Percentiles rank a stretch among this genome's conserved stretches.
phyloP scores from a whole-genome alignment of 1,140 invertebrate genomes.

The Lasioglossum baleicum region DNA sequence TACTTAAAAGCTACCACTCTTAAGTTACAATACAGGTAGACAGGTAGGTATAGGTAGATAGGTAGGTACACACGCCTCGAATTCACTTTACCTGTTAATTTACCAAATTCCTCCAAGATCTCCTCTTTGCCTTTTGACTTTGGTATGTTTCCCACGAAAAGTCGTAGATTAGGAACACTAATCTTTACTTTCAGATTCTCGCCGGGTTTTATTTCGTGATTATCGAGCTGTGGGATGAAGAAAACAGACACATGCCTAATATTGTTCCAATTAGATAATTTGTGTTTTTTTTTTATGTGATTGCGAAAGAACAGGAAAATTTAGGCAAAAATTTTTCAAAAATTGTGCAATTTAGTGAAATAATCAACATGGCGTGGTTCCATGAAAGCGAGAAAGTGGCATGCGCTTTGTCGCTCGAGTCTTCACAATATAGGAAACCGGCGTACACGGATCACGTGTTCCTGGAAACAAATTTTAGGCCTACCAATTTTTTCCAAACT shows the following conservation, averaged over 20 bases:
- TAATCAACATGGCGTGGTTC: conserved; percentile 70
- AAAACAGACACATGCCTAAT: conserved; percentile 85
- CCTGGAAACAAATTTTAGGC: conserved; percentile 79
- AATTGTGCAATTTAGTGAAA: conserved; percentile 61
- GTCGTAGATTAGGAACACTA: conserved; percentile 99
- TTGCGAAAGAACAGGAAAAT: conserved; percentile 61
- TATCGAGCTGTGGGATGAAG: conserved; percentile 96
- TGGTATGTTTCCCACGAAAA: conserved; percentile 99
- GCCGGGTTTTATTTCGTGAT: conserved; percentile 99
- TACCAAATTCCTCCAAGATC: conserved; percentile 99
- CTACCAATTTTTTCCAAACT: conserved; percentile 76
- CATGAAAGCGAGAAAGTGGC: conserved; percentile 76
- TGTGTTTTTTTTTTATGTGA: conserved; percentile 63
- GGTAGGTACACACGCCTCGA: conserved; percentile 82
- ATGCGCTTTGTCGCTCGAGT: conserved; percentile 80
- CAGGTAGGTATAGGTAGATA: conserved; percentile 79
- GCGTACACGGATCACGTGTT: conserved; percentile 74
- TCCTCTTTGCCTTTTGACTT: conserved; percentile 99
- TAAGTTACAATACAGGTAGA: conserved; percentile 77
- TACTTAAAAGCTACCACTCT: conserved; percentile 81
- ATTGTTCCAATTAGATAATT: conserved; percentile 76
- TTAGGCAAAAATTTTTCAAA: conserved; percentile 58
- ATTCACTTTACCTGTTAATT: conserved; percentile 98
- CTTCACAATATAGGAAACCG: conserved; percentile 80
- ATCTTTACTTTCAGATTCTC: conserved; percentile 99